Evolutionary conservation across 2,888 invertebrate species (phyloP).

Genomic region (Campopleginae sp.): DNA sequence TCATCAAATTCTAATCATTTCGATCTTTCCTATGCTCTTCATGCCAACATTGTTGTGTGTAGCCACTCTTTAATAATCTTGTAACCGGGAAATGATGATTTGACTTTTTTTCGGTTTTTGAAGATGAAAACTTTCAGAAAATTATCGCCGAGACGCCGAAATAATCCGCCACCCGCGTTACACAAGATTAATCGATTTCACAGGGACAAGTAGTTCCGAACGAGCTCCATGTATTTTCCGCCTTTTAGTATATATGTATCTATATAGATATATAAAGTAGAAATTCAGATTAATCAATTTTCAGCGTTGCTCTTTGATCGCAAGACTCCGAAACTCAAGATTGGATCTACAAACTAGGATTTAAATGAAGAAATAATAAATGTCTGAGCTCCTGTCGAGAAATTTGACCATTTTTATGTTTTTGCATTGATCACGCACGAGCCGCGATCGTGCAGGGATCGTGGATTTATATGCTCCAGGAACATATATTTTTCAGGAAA

Average conservation of each 20-base stretch:
- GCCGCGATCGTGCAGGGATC: slow-evolving; percentile 69
- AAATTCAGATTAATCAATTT: background rate
- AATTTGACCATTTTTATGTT: slow-evolving; percentile 45
- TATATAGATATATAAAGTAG: background rate
- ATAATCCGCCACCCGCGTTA: slow-evolving; percentile 45
- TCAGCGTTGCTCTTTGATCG: background rate
- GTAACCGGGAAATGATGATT: slow-evolving; percentile 19
- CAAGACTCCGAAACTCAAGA: slow-evolving; percentile 1
- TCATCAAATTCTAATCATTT: too few species aligned
- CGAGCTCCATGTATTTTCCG: background rate
- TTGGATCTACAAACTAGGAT: slow-evolving; percentile 18
- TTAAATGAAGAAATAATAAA: slow-evolving; percentile 34
- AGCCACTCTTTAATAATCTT: too few species aligned
- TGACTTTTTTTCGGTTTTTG: background rate
- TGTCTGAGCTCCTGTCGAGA: slow-evolving; percentile 35
- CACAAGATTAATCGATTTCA: slow-evolving; percentile 24
- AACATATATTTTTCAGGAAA: slow-evolving; percentile 65
- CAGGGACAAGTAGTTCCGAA: slow-evolving; percentile 9
- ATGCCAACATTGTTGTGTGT: too few species aligned
- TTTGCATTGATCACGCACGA: slow-evolving; percentile 60
- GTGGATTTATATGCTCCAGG: slow-evolving; percentile 61
- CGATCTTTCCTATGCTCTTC: too few species aligned
- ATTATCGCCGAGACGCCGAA: slow-evolving; percentile 31
- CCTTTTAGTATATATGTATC: slow-evolving; percentile 7
- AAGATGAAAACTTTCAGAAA: background rate